Conservation (phyloP, 2,888 invertebrate genomes). For the Trilocha varians region DNA sequence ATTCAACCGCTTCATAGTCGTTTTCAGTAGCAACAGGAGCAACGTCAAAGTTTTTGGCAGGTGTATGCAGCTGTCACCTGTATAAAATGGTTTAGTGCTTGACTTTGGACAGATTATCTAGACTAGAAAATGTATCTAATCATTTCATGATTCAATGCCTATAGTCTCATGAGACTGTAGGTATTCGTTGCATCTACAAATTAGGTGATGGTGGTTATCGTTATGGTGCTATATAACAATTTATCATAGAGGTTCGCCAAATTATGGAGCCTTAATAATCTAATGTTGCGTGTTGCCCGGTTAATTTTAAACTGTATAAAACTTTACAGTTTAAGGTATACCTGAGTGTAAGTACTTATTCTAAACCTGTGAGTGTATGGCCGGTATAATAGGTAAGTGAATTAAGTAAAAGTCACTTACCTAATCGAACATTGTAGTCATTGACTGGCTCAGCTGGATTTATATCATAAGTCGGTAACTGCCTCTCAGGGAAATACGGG, state of each 20-base stretch:
- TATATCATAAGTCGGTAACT: slow-evolving; percentile 37
- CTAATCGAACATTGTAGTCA: slow-evolving; percentile 35
- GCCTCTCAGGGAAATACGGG: slow-evolving; percentile 45
- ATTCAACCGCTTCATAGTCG: slow-evolving; percentile 25
- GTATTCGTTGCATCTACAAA: no score
- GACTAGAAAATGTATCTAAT: neutral
- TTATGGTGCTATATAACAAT: no score
- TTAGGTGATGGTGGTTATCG: no score
- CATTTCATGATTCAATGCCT: no score
- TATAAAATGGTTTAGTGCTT: neutral
- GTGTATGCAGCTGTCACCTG: slow-evolving; percentile 47
- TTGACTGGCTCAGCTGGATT: slow-evolving; percentile 42
- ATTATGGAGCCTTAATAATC: no score
- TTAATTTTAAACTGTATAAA: no score
- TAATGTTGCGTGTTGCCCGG: no score
- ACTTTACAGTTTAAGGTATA: no score
- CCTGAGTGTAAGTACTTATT: no score
- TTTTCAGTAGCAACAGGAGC: slow-evolving; percentile 40
- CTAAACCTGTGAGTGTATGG: no score
- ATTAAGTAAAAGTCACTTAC: slow-evolving; percentile 20
- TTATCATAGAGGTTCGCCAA: no score
- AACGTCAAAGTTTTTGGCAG: slow-evolving; percentile 36
- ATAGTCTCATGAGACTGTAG: no score
- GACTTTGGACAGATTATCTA: neutral
- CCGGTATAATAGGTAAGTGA: neutral